phyloP scores from a whole-genome alignment of 2,113 vertebrate species.

The Ceratotherium simum region DNA sequence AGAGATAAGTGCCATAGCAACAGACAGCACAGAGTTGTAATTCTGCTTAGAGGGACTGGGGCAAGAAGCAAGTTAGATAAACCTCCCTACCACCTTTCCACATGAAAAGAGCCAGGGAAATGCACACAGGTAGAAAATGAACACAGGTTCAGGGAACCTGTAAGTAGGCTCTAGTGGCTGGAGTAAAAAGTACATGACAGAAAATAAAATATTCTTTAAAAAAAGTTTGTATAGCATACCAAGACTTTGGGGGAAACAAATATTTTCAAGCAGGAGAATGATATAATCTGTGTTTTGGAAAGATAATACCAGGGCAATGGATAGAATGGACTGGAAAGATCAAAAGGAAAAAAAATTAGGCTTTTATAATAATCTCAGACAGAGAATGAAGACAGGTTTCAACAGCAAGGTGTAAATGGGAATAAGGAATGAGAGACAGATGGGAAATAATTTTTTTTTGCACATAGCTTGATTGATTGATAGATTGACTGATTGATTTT shows the following conservation, averaged over 20 bases:
- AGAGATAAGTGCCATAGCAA: background rate
- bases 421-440: background rate
- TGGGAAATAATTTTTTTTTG: background rate
- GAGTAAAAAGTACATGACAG: background rate
- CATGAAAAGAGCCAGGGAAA: background rate
- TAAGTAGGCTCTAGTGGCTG: background rate
- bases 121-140: background rate
- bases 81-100: background rate
- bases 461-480: too few relatives aligned
- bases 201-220: background rate
- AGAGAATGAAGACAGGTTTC: background rate
- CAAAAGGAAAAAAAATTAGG: background rate
- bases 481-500: too few relatives aligned
- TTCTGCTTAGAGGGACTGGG: background rate
- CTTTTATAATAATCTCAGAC: background rate
- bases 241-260: background rate
- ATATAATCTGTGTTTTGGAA: background rate
- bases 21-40: background rate
- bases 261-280: background rate
- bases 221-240: background rate
- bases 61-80: background rate
- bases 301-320: background rate
- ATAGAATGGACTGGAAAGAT: background rate
- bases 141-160: background rate
- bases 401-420: background rate